phyloP scores from a whole-genome alignment of 1,140 invertebrate species.

The Ridgeia piscesae region DNA sequence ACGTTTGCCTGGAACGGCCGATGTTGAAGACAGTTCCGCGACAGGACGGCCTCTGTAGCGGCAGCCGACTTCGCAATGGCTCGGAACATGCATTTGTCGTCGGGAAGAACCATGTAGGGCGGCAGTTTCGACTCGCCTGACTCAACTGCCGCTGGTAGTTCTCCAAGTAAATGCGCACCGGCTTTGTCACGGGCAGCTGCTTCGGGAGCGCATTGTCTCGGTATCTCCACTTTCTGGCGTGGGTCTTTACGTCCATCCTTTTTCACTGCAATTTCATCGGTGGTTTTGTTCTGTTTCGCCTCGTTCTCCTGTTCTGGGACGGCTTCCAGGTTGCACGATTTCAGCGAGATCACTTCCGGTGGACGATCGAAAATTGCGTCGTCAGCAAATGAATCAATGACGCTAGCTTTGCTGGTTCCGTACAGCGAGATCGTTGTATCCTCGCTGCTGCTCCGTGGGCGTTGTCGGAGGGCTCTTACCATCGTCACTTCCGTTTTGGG shows the following conservation, averaged over 20 bases:
- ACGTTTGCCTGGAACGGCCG: background rate
- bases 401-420: background rate
- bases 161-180: background rate
- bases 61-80: background rate
- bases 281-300: background rate
- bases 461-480: background rate
- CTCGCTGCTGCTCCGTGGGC: background rate
- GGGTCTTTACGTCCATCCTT: background rate
- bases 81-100: background rate
- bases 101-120: background rate
- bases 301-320: background rate
- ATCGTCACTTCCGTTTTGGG: background rate
- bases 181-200: background rate
- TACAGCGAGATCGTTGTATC: background rate
- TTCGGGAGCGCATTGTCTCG: background rate
- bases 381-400: background rate
- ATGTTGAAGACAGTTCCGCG: background rate
- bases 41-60: background rate
- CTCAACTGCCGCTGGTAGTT: background rate
- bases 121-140: background rate
- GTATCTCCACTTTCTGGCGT: background rate
- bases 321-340: background rate
- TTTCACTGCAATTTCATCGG: no score
- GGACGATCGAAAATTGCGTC: background rate
- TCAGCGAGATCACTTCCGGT: background rate